A percentile compares a stretch with the other conserved stretches of the same genome.
Conservation (phyloP, 2,797 vertebrate species). For the Muscicapa striata region DNA sequence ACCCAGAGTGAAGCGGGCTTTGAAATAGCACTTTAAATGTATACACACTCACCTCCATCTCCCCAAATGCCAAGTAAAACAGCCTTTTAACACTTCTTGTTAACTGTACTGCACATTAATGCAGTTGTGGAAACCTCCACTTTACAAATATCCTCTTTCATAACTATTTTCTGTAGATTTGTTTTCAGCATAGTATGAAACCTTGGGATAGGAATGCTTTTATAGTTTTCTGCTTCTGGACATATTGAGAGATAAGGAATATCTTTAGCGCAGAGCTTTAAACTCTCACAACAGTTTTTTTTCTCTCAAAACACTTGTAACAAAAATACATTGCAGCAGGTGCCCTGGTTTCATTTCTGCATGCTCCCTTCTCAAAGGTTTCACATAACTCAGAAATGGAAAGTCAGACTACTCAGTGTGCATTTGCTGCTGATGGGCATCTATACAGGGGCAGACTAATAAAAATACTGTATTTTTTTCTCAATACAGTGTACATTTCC, state of each 20-base stretch:
- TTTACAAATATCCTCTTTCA: not conserved
- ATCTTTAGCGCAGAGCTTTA: not conserved
- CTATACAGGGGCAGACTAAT: not conserved
- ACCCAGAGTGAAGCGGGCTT: not conserved
- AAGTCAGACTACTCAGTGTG: slow-evolving; percentile 6
- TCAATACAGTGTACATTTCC: slow-evolving; percentile 1
- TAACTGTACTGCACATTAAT: not conserved
- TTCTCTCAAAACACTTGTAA: slow-evolving; percentile 31
- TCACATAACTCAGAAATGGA: slow-evolving; percentile 43
- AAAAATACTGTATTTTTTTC: slow-evolving; percentile 35
- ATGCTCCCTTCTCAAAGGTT: slow-evolving; percentile 19
- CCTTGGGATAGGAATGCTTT: not conserved
- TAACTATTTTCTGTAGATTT: not conserved
- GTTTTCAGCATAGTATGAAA: not conserved
- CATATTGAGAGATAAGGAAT: not conserved
- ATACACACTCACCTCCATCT: not conserved
- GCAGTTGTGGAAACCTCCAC: not conserved
- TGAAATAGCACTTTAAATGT: not conserved
- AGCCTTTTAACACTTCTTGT: not conserved
- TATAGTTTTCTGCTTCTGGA: not conserved
- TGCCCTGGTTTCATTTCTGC: slow-evolving; percentile 61
- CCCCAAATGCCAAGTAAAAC: not conserved
- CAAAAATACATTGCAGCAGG: slow-evolving; percentile 53
- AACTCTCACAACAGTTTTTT: not conserved
- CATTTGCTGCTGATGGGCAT: slow-evolving; percentile 10